Evolutionary conservation across 2,888 invertebrate species (phyloP).

Genomic region (Eupithecia abbreviata): DNA sequence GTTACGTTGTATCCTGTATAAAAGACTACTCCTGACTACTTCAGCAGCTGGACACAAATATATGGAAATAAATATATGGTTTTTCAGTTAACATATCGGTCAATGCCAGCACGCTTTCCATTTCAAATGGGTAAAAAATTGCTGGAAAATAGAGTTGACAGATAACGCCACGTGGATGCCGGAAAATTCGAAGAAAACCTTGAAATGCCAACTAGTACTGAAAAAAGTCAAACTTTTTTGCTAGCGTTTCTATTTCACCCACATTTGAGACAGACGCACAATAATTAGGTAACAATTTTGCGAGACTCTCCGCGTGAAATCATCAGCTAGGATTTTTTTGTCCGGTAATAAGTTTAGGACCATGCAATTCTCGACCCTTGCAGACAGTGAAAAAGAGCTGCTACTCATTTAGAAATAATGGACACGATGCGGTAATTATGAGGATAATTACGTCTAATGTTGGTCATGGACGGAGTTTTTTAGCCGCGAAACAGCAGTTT

Average conservation of each 20-base stretch:
- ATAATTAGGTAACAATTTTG: background rate
- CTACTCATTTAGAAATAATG: conserved; percentile 51
- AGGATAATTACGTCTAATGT: conserved; percentile 45
- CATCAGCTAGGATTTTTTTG: background rate
- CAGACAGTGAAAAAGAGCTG: conserved; percentile 42
- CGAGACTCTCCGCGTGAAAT: background rate
- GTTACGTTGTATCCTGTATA: too few species aligned
- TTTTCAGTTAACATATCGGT: conserved; percentile 74
- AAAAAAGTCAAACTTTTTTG: background rate
- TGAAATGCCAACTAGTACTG: conserved; percentile 7
- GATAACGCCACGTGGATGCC: conserved; percentile 4
- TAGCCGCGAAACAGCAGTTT: conserved; percentile 22
- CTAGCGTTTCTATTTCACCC: background rate
- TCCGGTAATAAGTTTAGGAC: background rate
- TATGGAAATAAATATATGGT: conserved; percentile 57
- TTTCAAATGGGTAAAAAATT: conserved; percentile 58
- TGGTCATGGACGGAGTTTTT: conserved; percentile 44
- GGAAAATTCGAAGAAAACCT: conserved; percentile 10
- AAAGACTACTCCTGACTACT: too few species aligned
- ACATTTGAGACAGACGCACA: background rate
- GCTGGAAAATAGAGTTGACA: conserved; percentile 15
- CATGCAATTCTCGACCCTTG: conserved; percentile 6
- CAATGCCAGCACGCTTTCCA: conserved; percentile 75
- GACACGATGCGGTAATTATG: conserved; percentile 46
- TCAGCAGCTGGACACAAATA: too few species aligned